Percentiles rank a stretch among this genome's conserved stretches.
Conservation (phyloP, 2,888 invertebrate genomes). For the Chymomyza caudatula region DNA sequence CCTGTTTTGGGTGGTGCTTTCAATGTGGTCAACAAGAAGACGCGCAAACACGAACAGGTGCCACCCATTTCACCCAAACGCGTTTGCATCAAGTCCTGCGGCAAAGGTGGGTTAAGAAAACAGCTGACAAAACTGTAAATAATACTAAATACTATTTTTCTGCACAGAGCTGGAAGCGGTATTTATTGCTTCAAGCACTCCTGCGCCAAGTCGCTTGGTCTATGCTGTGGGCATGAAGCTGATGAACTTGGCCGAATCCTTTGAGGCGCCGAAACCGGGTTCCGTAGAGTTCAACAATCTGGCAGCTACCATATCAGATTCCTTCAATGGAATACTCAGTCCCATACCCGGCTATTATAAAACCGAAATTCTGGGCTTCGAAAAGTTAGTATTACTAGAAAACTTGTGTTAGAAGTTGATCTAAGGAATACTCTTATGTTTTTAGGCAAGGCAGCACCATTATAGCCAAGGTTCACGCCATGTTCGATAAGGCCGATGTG, state of each 20-base stretch:
- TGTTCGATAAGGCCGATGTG: slow-evolving; percentile 84
- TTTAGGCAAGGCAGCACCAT: slow-evolving; percentile 83
- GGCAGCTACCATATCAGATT: slow-evolving; percentile 82
- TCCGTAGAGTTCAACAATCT: slow-evolving; percentile 86
- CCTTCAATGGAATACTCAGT: slow-evolving; percentile 82
- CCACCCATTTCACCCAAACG: slow-evolving; percentile 86
- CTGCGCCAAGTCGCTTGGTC: slow-evolving; percentile 83
- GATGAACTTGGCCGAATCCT: slow-evolving; percentile 87
- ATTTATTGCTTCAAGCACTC: slow-evolving; percentile 80
- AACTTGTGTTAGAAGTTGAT: slow-evolving; percentile 19
- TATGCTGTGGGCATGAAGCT: slow-evolving; percentile 87
- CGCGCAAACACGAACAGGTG: slow-evolving; percentile 86
- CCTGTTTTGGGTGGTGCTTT: slow-evolving; percentile 90
- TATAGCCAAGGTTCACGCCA: slow-evolving; percentile 86
- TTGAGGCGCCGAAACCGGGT: slow-evolving; percentile 85
- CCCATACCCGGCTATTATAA: slow-evolving; percentile 86
- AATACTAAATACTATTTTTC: background rate
- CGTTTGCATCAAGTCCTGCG: slow-evolving; percentile 91
- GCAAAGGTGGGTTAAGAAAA: slow-evolving; percentile 80
- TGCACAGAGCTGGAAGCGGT: slow-evolving; percentile 68
- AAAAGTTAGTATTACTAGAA: slow-evolving; percentile 81
- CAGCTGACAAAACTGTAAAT: background rate
- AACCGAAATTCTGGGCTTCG: slow-evolving; percentile 84
- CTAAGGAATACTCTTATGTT: background rate
- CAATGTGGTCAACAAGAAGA: slow-evolving; percentile 90